Evolutionary conservation across 2,888 invertebrate genomes (phyloP), one percentile per base, ranked within the genome.

Genomic region (Harmothoe impar): DNA sequence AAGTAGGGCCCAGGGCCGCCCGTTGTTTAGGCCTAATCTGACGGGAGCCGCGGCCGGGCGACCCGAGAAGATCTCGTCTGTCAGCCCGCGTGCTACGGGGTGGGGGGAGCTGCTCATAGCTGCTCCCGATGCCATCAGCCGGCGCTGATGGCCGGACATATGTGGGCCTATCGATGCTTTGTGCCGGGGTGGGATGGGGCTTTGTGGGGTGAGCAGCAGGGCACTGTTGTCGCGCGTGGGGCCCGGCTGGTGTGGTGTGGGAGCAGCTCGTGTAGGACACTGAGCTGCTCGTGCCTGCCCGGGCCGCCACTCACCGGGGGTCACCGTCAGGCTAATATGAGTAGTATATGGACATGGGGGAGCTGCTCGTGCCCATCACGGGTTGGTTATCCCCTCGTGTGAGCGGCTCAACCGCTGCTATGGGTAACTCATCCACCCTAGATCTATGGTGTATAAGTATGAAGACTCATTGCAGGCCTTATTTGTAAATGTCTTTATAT

Each of bases 1-100:
- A 81, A 81, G 81, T 43, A 81, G 35, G 81, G 81, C 35, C 43
- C 33, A 35, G 35, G 35, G 5, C 81, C 35, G 35, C 35, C 81
- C 81, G 35, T 81, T 81, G 81, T 81, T 81, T 43, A 33, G n/a
- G 17, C 35, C 35, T 81, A 81, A 81, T 81, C 81, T 81, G 81
- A 43, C 81, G 77, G 77, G 29, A 31, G 77, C 77, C 31, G 31
- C 25, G 77, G 77, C 29, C 77, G 31, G 77, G 77, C 77, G 77
- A 25, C 77, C 77, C 77, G 77, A 31, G 77, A 77, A 77, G 77
- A 77, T 77, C 77, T 31, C 77, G 25, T 15, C 25, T 77, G 77
- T 77, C 29, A 77, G 77, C 77, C 77, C 77, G n/a, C 31, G 77
- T 25, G 15, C 5, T 1, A 12, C 3, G 62, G 25, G 1, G 25